Percentiles rank a stretch among this genome's conserved stretches.
These are phyloP conservation scores for Orchestes rusci DNA, from an alignment of 2,888 invertebrate species.

Conservation along the genomic window DNA sequence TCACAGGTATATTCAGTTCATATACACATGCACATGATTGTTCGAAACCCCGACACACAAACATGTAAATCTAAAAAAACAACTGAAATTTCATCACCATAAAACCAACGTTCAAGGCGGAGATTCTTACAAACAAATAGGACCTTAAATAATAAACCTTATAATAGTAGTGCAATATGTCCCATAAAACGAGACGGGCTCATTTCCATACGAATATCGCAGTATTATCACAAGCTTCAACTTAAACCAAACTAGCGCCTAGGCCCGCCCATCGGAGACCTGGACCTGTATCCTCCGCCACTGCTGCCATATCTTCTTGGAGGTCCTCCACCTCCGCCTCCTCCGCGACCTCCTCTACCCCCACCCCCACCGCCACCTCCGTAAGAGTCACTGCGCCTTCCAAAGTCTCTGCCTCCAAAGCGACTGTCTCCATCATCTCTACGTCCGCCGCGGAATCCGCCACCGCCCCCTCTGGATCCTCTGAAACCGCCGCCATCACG, in stretches of 20 bases:
- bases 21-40: no score
- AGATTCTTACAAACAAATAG: background rate
- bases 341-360: slow-evolving; percentile 26
- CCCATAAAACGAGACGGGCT: slow-evolving; percentile 1
- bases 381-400: slow-evolving; percentile 31
- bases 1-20: no score
- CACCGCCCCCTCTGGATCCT: slow-evolving; percentile 26
- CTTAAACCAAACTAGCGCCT: slow-evolving; percentile 15
- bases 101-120: background rate
- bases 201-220: slow-evolving; percentile 3
- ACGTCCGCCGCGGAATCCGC: slow-evolving; percentile 29
- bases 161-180: slow-evolving; percentile 4
- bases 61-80: no score
- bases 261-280: slow-evolving; percentile 22
- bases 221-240: slow-evolving; percentile 8
- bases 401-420: slow-evolving; percentile 30
- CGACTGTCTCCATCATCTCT: slow-evolving; percentile 19
- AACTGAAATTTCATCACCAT: no score
- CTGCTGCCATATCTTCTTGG: slow-evolving; percentile 27
- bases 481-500: slow-evolving; percentile 40
- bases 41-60: no score
- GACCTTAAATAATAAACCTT: background rate
- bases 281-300: slow-evolving; percentile 21
- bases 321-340: slow-evolving; percentile 28
- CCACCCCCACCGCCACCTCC: slow-evolving; percentile 27